Conservation (phyloP, 2,888 invertebrate species). For the Dastarcus helophoroides region DNA sequence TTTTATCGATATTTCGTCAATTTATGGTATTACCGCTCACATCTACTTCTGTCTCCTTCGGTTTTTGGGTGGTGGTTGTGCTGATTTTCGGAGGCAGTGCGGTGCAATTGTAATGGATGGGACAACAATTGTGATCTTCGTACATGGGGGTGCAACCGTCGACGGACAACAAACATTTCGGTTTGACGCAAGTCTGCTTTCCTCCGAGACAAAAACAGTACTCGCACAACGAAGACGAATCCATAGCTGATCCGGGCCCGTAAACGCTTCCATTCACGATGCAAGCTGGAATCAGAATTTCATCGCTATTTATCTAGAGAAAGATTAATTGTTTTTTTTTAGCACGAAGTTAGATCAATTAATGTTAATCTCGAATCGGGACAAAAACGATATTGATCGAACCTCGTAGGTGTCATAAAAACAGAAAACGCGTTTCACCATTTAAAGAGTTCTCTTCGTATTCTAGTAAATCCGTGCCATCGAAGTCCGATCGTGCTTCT, state of each 20-base stretch:
- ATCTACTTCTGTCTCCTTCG: not conserved
- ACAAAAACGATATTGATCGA: no score
- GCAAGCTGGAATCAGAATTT: slow-evolving; percentile 46
- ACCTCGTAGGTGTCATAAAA: no score
- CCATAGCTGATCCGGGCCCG: slow-evolving; percentile 75
- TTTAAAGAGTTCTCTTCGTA: slow-evolving; percentile 8
- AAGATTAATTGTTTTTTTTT: no score
- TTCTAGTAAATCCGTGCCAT: slow-evolving; percentile 16
- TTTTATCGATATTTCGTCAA: no score
- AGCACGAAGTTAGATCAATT: no score
- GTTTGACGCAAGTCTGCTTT: slow-evolving; percentile 62
- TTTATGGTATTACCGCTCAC: no score
- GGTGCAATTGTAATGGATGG: slow-evolving; percentile 65
- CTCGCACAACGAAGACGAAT: slow-evolving; percentile 65
- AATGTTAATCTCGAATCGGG: no score
- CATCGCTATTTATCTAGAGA: no score
- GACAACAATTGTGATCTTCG: slow-evolving; percentile 64
- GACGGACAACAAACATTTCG: slow-evolving; percentile 65
- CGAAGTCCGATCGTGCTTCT: slow-evolving; percentile 28
- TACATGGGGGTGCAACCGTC: slow-evolving; percentile 54
- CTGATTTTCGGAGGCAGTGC: slow-evolving; percentile 17
- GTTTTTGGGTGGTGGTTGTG: slow-evolving; percentile 20
- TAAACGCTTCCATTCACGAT: slow-evolving; percentile 59
- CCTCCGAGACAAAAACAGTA: slow-evolving; percentile 72
- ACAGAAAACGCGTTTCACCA: no score